Base-by-base conservation (phyloP, 2,888 invertebrate species). In the Itoplectis maculator region DNA sequence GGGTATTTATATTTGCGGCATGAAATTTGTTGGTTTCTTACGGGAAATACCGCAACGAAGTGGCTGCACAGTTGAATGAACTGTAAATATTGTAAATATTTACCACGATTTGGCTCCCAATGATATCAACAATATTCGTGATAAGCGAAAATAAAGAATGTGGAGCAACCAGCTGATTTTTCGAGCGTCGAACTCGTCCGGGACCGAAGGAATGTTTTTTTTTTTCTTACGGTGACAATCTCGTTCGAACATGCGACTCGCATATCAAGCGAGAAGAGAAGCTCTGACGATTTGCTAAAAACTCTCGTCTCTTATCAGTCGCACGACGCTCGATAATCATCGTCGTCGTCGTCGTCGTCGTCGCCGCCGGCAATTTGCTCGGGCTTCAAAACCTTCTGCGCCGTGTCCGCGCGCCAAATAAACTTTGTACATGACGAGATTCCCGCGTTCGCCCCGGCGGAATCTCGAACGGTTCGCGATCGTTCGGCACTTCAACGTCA, bases 221-320 rank as follows among this genome's bases (percentile, higher is more conserved):
- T n/a, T n/a, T n/a, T n/a, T n/a, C n/a, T 56, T n/a, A 15, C 45
- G 20, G 42, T 65, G 40, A 63, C n/a, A 35, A 72, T 77, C 42
- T 37, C 61, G 23, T 20, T 18, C 65, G 75, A 6, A 29, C 29
- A 15, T 18, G 65, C 20, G 45, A 47, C 66, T 70, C 54, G 61
- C 61, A 47, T 45, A 69, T 72, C 49, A 59, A 72, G 70, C 13
- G 18, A 59, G 23, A 29, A 70, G 54, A 56, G n/a, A 54, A 47
- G 45, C 42, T 5, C 3, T 5, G 29, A 29, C 29, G 3, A 11
- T 9, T 20, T 56, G 40, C n/a, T 56, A 66, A 59, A 73, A 63
- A 37, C 49, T 70, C 49, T 45, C 42, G 37, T 49, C 45, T 66
- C 72, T 82, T 82, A 75, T 79, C 75, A 82, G 70, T 40, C 40